Evolutionary conservation across 2,888 invertebrate genomes (phyloP).

Genomic region (Trissolcus japonicus): DNA sequence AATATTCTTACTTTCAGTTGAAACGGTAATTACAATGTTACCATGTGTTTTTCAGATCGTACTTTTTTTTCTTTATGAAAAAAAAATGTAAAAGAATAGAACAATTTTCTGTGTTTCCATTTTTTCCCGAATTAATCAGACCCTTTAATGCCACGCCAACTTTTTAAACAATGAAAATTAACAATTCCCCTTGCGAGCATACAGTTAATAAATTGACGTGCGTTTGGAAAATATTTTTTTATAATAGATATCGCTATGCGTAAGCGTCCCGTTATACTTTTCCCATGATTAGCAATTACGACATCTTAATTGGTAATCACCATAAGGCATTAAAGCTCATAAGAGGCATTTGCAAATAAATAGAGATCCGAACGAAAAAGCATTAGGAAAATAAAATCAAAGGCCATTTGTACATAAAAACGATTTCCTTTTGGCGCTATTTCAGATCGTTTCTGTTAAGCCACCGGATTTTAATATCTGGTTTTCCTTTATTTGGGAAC

Average conservation of each 20-base stretch:
- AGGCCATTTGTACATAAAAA: slow-evolving; percentile 47
- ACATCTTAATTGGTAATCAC: slow-evolving; percentile 59
- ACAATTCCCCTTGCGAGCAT: slow-evolving; percentile 32
- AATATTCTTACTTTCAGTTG: too few species aligned
- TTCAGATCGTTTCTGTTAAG: slow-evolving; percentile 44
- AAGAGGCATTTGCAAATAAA: slow-evolving; percentile 55
- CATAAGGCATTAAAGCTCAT: slow-evolving; percentile 56
- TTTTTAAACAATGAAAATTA: slow-evolving; percentile 28
- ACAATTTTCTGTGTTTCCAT: too few species aligned
- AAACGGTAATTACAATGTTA: not conserved
- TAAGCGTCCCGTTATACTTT: slow-evolving; percentile 58
- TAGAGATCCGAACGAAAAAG: slow-evolving; percentile 54
- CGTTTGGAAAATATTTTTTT: slow-evolving; percentile 29
- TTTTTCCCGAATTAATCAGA: too few species aligned
- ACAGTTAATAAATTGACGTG: slow-evolving; percentile 49
- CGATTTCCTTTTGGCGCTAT: slow-evolving; percentile 54
- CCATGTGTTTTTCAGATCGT: not conserved
- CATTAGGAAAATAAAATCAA: slow-evolving; percentile 57
- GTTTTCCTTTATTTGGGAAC: slow-evolving; percentile 33
- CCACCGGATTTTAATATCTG: slow-evolving; percentile 44
- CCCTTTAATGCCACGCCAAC: too few species aligned
- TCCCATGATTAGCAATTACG: slow-evolving; percentile 60
- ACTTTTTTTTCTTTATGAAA: not conserved
- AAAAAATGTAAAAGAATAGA: not conserved
- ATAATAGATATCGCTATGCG: slow-evolving; percentile 46